These are phyloP conservation scores for Salvelinus alpinus DNA, from an alignment of 2,113 vertebrate genomes.

Conservation along the genomic window DNA sequence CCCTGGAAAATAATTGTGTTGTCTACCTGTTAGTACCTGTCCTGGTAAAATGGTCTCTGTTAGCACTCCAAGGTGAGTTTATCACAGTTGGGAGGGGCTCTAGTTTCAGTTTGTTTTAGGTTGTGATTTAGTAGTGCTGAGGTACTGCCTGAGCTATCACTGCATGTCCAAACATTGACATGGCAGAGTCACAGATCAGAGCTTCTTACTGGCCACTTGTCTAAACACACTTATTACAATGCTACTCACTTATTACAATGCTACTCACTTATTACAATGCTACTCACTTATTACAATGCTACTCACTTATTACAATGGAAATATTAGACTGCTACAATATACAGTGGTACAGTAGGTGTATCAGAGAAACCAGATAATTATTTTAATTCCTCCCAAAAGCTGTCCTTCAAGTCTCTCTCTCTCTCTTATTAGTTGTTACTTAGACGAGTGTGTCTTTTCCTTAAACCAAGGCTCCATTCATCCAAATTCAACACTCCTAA, in stretches of 20 bases:
- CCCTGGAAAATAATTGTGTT: background rate
- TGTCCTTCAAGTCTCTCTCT: background rate
- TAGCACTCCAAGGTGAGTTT: background rate
- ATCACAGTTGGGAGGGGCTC: background rate
- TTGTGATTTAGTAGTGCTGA: too few species aligned
- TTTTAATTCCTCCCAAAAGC: background rate
- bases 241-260: background rate
- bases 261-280: background rate
- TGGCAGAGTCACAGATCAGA: background rate
- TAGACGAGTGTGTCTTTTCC: background rate
- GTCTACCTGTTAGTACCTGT: background rate
- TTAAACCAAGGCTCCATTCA: background rate
- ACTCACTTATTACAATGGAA: background rate
- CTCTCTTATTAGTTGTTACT: background rate
- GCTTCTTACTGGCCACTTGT: background rate
- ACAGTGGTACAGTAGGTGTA: background rate
- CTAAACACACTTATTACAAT: background rate
- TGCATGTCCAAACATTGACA: background rate
- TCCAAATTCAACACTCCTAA: background rate
- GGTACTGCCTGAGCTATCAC: background rate
- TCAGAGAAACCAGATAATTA: background rate
- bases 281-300: background rate
- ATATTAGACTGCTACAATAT: background rate
- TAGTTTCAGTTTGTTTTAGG: background rate
- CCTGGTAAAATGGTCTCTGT: background rate